Base-by-base conservation (phyloP, 2,888 invertebrate genomes). In the Dicycla oo region DNA sequence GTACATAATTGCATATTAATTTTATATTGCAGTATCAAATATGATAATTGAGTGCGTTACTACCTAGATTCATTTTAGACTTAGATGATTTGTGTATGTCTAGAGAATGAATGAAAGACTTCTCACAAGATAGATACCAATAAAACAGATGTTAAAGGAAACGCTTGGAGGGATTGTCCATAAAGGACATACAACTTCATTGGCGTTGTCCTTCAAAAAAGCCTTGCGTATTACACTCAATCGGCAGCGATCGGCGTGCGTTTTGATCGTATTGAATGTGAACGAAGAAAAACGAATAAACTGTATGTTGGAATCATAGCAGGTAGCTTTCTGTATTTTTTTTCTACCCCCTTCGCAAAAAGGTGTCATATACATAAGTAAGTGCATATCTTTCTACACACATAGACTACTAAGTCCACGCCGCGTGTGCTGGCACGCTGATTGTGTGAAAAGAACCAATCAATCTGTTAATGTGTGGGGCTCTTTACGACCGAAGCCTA, bases 1-100 rank as follows among this genome's bases (percentile, higher is more conserved):
- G 20, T 40, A 68, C 64, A 49, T 62, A 57, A 56, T 57, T 65
- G 3, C 20, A 38, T 43, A 43, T 38, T 38, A 38, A 38, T 38
- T 34, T 38, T 20, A 47, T 15, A 58, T 58, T 49, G 11, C 3
- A 40, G 20, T n/a, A 73, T 26, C 18, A 40, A 47, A 47, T 38
- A 15, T 34, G 30, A 30, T 40, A 20, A 26, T 63, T 73, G n/a
- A 38, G 11, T 64, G n/a, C 8, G 18, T 65, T n/a, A n/a, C 8
- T 51, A 1, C 13, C 26, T n/a, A 65, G 20, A 67, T 49, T 30
- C 3, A n/a, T 45, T 61, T 13, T 8, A 3, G 7, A 13, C 15
- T 45, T 63, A 38, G 47, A 11, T 45, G 10, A 38, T 64, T 63
- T 63, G 34, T 6, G 47, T 7, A 26, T 30, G 8, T n/a, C 13